Evolutionary conservation across 2,888 invertebrate species (phyloP).

Genomic region (Orgyia antiqua): DNA sequence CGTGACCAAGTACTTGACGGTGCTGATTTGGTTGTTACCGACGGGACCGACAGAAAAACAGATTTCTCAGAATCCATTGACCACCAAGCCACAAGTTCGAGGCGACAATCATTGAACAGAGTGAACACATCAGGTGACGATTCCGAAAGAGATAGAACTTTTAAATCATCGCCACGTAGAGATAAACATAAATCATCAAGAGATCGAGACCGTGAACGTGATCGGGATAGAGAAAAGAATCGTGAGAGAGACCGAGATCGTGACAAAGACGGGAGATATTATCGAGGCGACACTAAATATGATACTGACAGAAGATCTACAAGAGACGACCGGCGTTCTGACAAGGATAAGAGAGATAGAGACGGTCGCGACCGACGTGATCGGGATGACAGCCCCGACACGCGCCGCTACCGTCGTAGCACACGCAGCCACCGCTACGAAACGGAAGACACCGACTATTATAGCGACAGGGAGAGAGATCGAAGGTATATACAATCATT

Average conservation of each 20-base stretch:
- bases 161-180: conserved; percentile 53
- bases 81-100: conserved; percentile 40
- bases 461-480: conserved; percentile 81
- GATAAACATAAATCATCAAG: conserved; percentile 48
- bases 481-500: conserved; percentile 45
- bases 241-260: conserved; percentile 44
- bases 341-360: conserved; percentile 49
- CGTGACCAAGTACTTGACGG: conserved; percentile 75
- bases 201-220: conserved; percentile 42
- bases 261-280: conserved; percentile 48
- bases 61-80: conserved; percentile 52
- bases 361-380: conserved; percentile 30
- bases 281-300: conserved; percentile 51
- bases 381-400: conserved; percentile 52
- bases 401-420: conserved; percentile 51
- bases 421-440: conserved; percentile 75
- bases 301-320: conserved; percentile 44
- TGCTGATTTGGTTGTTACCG: conserved; percentile 49
- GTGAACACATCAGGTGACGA: conserved; percentile 63
- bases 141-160: conserved; percentile 59
- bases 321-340: conserved; percentile 44
- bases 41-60: conserved; percentile 35
- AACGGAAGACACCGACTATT: conserved; percentile 82
- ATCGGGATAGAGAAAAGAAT: conserved; percentile 44
- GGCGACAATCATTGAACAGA: conserved; percentile 50